These are phyloP conservation scores for Poeciliopsis prolifica DNA, from an alignment of 2,113 vertebrate species.

Conservation along the genomic window DNA sequence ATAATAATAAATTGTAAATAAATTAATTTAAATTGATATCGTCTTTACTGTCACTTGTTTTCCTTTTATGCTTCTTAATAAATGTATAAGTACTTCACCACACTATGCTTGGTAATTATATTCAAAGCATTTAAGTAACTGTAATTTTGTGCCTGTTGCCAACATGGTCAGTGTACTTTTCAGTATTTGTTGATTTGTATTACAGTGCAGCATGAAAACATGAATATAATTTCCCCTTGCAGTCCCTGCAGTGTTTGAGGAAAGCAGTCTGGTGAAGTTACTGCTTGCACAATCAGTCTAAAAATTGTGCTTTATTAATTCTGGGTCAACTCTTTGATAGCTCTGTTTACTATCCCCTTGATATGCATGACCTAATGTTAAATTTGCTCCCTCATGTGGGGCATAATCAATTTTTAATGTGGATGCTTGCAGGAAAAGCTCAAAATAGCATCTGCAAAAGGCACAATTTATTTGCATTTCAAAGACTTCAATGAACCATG, in stretches of 20 bases:
- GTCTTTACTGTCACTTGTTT: too few species aligned
- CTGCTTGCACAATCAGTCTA: background rate
- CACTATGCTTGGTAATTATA: too few species aligned
- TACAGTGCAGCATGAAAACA: background rate
- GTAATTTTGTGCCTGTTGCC: too few species aligned
- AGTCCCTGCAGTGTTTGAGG: background rate
- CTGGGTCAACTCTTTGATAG: constrained; percentile 16
- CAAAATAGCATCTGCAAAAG: constrained; percentile 23
- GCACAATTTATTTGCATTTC: constrained; percentile 31
- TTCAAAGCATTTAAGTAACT: too few species aligned
- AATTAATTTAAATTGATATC: too few species aligned
- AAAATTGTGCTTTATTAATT: background rate
- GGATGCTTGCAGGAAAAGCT: constrained; percentile 13
- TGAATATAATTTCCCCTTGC: background rate
- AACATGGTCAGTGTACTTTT: too few species aligned
- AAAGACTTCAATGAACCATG: constrained; percentile 8
- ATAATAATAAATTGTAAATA: too few species aligned
- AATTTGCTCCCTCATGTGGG: background rate
- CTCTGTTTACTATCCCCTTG: constrained; percentile 10
- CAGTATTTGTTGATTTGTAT: too few species aligned
- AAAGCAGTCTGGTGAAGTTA: background rate
- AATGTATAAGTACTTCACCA: background rate
- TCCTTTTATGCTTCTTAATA: too few species aligned
- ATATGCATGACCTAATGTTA: constrained; percentile 24
- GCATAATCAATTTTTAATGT: constrained; percentile 9